These are phyloP conservation scores for Crotalus tigris DNA, from an alignment of 2,113 vertebrate species.

Conservation along the genomic window DNA sequence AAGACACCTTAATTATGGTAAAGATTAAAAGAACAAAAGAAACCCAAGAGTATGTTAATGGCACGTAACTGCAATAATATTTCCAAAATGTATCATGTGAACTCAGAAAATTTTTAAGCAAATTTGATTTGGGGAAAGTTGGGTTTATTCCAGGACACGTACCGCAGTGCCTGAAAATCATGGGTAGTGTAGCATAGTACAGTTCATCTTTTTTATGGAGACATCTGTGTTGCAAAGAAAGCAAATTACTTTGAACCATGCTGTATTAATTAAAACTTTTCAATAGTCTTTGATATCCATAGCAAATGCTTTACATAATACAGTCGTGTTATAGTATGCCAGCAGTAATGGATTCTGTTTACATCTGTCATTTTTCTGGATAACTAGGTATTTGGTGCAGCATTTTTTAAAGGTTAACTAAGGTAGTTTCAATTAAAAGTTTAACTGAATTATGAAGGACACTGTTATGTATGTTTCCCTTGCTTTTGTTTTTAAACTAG, in stretches of 20 bases:
- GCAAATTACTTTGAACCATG: conserved; percentile 70
- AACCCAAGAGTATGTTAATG: conserved; percentile 32
- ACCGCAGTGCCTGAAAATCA: conserved; percentile 47
- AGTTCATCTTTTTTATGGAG: conserved; percentile 74
- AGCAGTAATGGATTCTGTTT: conserved; percentile 43
- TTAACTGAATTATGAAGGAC: background rate
- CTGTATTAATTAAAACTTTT: conserved; percentile 70
- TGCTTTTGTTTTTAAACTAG: background rate
- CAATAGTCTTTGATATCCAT: conserved; percentile 66
- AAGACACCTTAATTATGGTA: conserved; percentile 13
- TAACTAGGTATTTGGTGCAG: background rate
- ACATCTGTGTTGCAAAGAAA: conserved; percentile 71
- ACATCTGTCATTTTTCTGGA: conserved; percentile 38
- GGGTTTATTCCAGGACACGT: conserved; percentile 62
- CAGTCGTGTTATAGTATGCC: conserved; percentile 38
- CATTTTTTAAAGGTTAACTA: conserved; percentile 1
- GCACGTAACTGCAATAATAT: conserved; percentile 28
- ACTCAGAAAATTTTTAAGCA: conserved; percentile 50
- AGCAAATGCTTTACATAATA: conserved; percentile 63
- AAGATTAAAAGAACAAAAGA: conserved; percentile 20
- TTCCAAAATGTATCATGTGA: conserved; percentile 41
- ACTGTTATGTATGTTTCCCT: background rate
- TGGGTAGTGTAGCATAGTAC: conserved; percentile 44
- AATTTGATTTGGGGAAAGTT: conserved; percentile 58
- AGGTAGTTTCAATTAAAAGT: conserved; percentile 15